These are phyloP conservation scores for Lordiphosa fenestrarum DNA, from an alignment of 2,888 invertebrate genomes.

Conservation along the genomic window DNA sequence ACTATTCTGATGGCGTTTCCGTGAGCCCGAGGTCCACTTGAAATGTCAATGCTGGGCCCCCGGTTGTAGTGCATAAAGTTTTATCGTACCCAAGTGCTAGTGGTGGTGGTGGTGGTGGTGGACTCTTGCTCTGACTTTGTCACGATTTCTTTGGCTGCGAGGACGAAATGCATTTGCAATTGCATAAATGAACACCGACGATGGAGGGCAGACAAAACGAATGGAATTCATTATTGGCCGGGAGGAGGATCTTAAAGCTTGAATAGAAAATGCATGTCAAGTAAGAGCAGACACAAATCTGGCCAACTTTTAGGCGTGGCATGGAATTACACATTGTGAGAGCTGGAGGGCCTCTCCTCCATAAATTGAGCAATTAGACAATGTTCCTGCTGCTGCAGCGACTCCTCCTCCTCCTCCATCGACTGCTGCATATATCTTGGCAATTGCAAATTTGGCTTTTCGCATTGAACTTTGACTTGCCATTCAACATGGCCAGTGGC, in stretches of 20 bases:
- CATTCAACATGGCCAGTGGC: constrained; percentile 31
- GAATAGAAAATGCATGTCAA: constrained; percentile 79
- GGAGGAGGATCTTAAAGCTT: constrained; percentile 48
- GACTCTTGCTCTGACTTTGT: constrained; percentile 18
- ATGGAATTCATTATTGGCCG: constrained; percentile 75
- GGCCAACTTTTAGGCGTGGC: constrained; percentile 37
- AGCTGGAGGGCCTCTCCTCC: constrained; percentile 2
- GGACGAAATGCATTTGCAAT: constrained; percentile 51
- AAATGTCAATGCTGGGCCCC: constrained; percentile 70
- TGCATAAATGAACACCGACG: constrained; percentile 47
- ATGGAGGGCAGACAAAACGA: constrained; percentile 56
- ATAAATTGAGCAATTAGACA: constrained; percentile 71
- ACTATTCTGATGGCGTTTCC: constrained; percentile 68
- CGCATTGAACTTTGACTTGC: constrained; percentile 67
- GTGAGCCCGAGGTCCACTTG: constrained; percentile 62
- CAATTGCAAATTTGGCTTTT: constrained; percentile 65
- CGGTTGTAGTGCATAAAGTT: constrained; percentile 68
- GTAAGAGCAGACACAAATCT: constrained; percentile 64
- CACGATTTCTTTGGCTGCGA: constrained; percentile 37
- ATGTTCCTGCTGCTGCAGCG: constrained; percentile 35
- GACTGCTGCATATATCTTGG: constrained; percentile 49
- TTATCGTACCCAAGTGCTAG: constrained; percentile 51
- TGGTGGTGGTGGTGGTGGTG: constrained; percentile 8
- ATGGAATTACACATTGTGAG: constrained; percentile 59
- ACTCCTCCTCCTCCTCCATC: constrained; percentile 10